Percentiles rank a stretch among this genome's conserved stretches.
Conservation (phyloP, 1,140 invertebrate species). For the Cotesia glomerata region DNA sequence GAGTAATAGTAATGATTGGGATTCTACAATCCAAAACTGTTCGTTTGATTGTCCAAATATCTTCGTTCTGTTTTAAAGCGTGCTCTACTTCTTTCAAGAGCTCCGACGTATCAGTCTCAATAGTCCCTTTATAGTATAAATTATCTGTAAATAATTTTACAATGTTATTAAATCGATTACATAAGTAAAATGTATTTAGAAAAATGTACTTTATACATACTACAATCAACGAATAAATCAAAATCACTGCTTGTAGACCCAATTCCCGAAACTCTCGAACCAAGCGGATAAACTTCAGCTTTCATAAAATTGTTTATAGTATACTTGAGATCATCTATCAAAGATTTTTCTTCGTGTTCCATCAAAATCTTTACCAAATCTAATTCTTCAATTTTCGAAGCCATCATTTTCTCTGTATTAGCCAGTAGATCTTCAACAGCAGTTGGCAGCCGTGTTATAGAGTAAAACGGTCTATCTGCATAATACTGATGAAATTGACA, state of each 20-base stretch:
- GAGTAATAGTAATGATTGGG: constrained; percentile 66
- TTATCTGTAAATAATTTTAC: constrained; percentile 12
- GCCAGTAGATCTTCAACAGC: constrained; percentile 27
- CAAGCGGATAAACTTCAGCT: constrained; percentile 57
- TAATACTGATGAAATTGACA: constrained; percentile 34
- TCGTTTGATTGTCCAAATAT: constrained; percentile 39
- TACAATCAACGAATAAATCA: constrained; percentile 64
- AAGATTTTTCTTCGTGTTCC: constrained; percentile 12
- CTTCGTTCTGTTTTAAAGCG: constrained; percentile 26
- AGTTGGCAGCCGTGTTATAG: constrained; percentile 24
- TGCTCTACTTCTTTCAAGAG: constrained; percentile 15
- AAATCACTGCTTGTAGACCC: constrained; percentile 59
- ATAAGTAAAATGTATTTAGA: background rate
- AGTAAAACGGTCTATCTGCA: constrained; percentile 26
- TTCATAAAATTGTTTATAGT: constrained; percentile 27
- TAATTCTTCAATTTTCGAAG: constrained; percentile 24
- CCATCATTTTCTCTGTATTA: constrained; percentile 21
- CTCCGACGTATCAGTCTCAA: background rate
- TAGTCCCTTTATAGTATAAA: constrained; percentile 17
- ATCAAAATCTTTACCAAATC: constrained; percentile 16
- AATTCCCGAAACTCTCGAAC: constrained; percentile 59
- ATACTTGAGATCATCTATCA: constrained; percentile 38
- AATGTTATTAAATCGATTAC: no score
- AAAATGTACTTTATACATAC: constrained; percentile 32
- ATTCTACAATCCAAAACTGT: constrained; percentile 48